Conservation (phyloP, 2,888 invertebrate genomes). For the Dicyrtomina minuta region DNA sequence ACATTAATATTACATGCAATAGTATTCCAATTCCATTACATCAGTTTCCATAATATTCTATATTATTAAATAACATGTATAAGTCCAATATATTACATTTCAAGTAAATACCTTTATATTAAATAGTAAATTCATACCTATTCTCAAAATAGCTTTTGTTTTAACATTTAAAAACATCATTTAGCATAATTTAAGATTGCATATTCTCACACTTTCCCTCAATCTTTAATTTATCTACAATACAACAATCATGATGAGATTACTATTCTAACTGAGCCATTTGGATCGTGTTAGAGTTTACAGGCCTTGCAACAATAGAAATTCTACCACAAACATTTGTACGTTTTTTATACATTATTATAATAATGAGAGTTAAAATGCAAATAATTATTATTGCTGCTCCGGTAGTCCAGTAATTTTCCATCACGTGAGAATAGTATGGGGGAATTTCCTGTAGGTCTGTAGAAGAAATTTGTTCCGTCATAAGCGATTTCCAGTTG, state of each 20-base stretch:
- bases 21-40: too few relatives aligned
- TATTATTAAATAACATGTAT: too few relatives aligned
- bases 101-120: too few relatives aligned
- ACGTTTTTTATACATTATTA: not conserved
- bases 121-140: too few relatives aligned
- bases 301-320: not conserved
- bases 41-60: too few relatives aligned
- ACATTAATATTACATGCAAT: too few relatives aligned
- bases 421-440: not conserved
- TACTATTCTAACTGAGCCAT: not conserved
- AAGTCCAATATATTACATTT: too few relatives aligned
- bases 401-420: not conserved
- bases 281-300: not conserved
- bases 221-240: too few relatives aligned
- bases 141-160: too few relatives aligned
- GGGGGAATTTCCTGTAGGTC: not conserved
- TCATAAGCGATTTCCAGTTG: slow-evolving; percentile 16
- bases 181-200: too few relatives aligned
- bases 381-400: not conserved
- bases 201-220: slow-evolving; percentile 22
- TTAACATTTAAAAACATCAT: too few relatives aligned
- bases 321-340: not conserved
- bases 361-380: not conserved
- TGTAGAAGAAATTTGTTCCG: not conserved
- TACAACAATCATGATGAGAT: slow-evolving; percentile 1